A percentile compares a stretch with the other conserved stretches of the same genome.
phyloP scores from a whole-genome alignment of 1,140 invertebrate species.

The Drosophila baimaii region DNA sequence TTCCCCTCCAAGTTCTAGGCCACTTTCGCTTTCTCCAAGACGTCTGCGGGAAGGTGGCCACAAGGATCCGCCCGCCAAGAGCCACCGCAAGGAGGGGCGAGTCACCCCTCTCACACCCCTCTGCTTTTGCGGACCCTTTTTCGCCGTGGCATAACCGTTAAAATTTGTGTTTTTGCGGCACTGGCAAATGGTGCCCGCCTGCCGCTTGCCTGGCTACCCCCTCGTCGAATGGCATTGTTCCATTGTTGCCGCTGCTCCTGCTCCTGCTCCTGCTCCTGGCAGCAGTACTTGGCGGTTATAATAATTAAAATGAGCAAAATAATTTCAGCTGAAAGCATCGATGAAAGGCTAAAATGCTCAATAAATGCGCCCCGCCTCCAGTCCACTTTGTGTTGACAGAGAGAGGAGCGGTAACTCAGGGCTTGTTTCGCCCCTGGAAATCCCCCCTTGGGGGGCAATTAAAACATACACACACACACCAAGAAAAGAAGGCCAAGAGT shows the following conservation, averaged over 20 bases:
- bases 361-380: conserved; percentile 56
- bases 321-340: conserved; percentile 80
- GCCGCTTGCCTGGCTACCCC: neutral
- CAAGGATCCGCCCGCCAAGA: conserved; percentile 7
- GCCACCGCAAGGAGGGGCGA: conserved; percentile 8
- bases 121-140: conserved; percentile 9
- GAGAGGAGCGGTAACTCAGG: conserved; percentile 53
- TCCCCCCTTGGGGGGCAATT: conserved; percentile 68
- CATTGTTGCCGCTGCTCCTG: conserved; percentile 32
- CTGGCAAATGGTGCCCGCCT: conserved; percentile 17
- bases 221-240: conserved; percentile 40
- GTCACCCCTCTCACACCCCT: neutral
- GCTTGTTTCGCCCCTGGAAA: conserved; percentile 40
- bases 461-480: conserved; percentile 54
- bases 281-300: conserved; percentile 76
- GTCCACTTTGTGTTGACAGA: conserved; percentile 28
- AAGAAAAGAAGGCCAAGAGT: conserved; percentile 55
- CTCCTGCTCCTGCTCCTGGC: conserved; percentile 9
- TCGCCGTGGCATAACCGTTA: conserved; percentile 66
- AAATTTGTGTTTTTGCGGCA: conserved; percentile 70
- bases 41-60: neutral
- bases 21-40: conserved; percentile 3
- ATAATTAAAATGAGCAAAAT: conserved; percentile 83
- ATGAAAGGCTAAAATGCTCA: conserved; percentile 82
- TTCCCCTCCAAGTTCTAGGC: neutral